These are phyloP conservation scores for Callipepla californica DNA, from an alignment of 2,113 vertebrate species.

Conservation along the genomic window DNA sequence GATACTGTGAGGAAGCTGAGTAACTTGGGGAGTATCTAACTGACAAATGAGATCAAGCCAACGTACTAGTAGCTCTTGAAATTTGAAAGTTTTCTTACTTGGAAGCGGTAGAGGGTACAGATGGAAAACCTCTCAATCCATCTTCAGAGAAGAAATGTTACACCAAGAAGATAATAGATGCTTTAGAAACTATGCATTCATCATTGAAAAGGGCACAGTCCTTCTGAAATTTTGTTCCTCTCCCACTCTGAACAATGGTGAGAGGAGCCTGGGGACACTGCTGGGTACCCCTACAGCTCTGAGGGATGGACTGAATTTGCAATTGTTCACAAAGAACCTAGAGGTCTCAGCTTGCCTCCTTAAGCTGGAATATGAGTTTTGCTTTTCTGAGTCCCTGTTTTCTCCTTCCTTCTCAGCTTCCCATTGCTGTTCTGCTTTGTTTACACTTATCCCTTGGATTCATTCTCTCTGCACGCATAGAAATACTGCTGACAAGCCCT, in stretches of 20 bases:
- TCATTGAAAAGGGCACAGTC: background rate
- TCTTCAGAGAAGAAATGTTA: background rate
- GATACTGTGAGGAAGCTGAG: background rate
- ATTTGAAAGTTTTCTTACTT: background rate
- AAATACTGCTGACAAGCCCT: background rate
- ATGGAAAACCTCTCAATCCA: background rate
- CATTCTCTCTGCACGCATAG: background rate
- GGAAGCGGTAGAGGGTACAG: background rate
- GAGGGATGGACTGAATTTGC: background rate
- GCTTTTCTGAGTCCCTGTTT: background rate
- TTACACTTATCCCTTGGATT: background rate
- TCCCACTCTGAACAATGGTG: background rate
- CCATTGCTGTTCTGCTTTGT: background rate
- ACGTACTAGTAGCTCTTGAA: background rate
- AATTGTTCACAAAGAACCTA: background rate
- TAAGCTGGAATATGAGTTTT: background rate
- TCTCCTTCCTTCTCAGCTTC: background rate
- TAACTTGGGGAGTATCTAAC: rapidly evolving
- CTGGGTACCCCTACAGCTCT: background rate
- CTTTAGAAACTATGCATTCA: background rate
- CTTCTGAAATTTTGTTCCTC: background rate
- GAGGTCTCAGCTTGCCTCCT: background rate
- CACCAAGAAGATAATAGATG: background rate
- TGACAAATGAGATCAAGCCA: background rate
- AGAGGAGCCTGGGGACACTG: background rate